Base-by-base conservation (phyloP, 2,113 vertebrate genomes). In the Aleadryas rufinucha region DNA sequence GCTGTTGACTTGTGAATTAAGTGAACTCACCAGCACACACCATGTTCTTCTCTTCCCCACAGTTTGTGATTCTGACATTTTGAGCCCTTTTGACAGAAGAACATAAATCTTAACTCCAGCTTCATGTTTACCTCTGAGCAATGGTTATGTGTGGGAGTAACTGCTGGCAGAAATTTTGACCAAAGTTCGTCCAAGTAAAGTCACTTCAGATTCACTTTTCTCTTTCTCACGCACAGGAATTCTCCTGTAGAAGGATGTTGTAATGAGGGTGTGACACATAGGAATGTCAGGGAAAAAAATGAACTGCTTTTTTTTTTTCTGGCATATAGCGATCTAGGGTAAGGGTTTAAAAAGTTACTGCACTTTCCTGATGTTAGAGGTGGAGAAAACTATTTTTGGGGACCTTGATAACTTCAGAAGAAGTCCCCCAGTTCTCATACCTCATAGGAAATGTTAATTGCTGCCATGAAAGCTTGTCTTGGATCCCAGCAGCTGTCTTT, bases 181-280 rank as follows among this genome's bases (percentile, higher is more conserved):
- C 60, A 81, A 63, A 86, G 35, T 86, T 75, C 88, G 31, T 37
- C 64, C 11, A 81, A 56, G 53, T 60, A 70, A 89, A 96, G 71
- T 66, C 52, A 8, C 52, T 93, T 80, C 85, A 94, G 56, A 84
- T 90, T 96, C 87, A 70, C 56, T 91, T 92, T 85, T 78, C 35
- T 82, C 56, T 69, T 96, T 97, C 90, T 95, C 90, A 96, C 39
- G 28, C 79, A 86, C 66, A 80, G n/a, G 70, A 95, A 72, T 91
- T 75, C 37, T 95, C 11, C 70, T 59, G 8, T 21, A 81, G 66
- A 54, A 87, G 61, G 71, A 85, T 95, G 90, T 93, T 10, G 88
- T 75, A 94, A 96, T 86, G 56, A 97, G 95, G 95, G 95, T 37
- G 91, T 95, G 87, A 96, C 82, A 90, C 60, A 76, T 3, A 77